Base-by-base conservation (phyloP, 2,888 invertebrate genomes). In the Venusia cambrica region DNA sequence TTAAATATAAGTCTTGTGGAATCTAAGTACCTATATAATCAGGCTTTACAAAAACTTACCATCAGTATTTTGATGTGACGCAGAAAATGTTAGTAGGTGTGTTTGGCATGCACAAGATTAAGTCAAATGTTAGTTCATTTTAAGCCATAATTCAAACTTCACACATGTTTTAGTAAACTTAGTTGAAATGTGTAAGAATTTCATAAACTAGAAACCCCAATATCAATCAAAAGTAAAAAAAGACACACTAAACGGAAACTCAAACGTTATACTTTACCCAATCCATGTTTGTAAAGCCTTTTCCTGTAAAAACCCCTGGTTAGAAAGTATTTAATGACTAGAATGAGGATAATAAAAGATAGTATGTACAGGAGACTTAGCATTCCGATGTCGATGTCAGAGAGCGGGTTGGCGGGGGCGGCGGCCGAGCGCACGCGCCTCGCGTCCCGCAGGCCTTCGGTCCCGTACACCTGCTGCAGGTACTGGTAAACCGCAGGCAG, bases 281-380 rank as follows among this genome's bases (percentile, higher is more conserved):
- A 75, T 46, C 91, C 92, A 79, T 92, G 91, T 55, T 91, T 88
- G 73, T 93, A 93, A 54, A 89, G 76, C 76, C 93, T 94, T 75
- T 93, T 94, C 64, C 91, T 91, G 73, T 93, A 93, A 53, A 83
- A 80, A 57, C 91, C 89, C 69, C 90, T 90, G 54, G 91, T 90
- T 52, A 93, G 88, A 73, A 96, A 94, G 73, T 93, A 90, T 63
- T 93, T 90, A 62, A 94, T 91, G 48, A 94, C 93, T 63, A 94
- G 67, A 55, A 93, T 87, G 71, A 96, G 89, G 73, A 94, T 91
- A 56, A 90, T 73, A 61, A 93, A 91, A 69, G 94, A 94, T 66
- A 90, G 89, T 60, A 92, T 84, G 79, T 94, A 94, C 59, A 94
- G 85, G 51, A 93, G 80, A 75, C 94, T 91, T 73, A 93, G 92